Evolutionary conservation across 2,113 vertebrate genomes (phyloP), one percentile per base, ranked within the genome.

Genomic region (human): DNA sequence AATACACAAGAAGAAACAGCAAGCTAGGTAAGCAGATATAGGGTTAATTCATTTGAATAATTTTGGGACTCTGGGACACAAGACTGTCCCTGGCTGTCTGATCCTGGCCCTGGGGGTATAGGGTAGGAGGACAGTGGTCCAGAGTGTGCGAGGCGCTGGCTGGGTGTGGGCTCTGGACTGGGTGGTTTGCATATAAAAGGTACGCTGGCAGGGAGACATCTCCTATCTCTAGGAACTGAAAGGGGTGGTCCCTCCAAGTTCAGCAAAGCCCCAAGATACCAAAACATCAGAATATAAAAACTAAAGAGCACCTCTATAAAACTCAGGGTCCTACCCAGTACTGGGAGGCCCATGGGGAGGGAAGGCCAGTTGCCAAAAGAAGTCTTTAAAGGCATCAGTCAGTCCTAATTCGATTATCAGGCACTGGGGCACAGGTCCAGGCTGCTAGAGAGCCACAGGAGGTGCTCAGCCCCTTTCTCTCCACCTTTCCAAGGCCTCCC

Each of bases 171-270:
- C 30, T 43, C 45, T 8, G 27, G 10, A 13, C 4, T 10, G 61
- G 16, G 3, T 9, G 72, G 40, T 43, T 22, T 43, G 59, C 80
- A n/a, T 32, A 30, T 35, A 83, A n/a, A 70, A 78, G n/a, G 50
- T 11, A 50, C 0, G 0, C n/a, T 35, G 12, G 16, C 43, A 38
- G 30, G 12, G 30, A 6, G 2, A 9, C 35, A 1, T 20, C 14
- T 52, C 35, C 6, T 16, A 7, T 43, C 27, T 70, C 50, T 82
- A 48, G 79, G 45, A 66, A 30, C 2, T 50, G 72, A 11, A 13
- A 12, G 12, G 30, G 70, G 5, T 12, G 0, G 79, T 25, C 9
- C 25, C 48, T 32, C 2, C 2, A 16, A 25, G 38, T 32, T 66
- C 12, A 18, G 27, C 25, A 80, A 72, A 43, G 50, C 73, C 88